Evolutionary conservation across 1,140 invertebrate species (phyloP).

Genomic region (Metaphire vulgaris): DNA sequence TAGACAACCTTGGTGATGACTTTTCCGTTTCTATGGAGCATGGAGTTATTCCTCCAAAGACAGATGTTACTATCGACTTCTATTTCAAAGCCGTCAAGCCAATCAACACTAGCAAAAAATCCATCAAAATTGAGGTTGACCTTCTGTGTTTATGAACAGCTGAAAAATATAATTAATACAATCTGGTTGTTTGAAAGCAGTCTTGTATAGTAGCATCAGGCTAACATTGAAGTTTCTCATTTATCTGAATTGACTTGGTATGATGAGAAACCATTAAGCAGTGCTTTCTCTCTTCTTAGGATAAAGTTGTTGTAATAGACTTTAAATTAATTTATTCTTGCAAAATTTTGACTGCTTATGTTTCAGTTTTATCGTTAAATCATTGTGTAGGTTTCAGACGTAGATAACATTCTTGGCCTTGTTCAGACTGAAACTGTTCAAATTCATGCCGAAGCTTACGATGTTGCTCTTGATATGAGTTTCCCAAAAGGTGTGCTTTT

Average conservation of each 20-base stretch:
- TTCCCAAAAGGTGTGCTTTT: slow-evolving; percentile 53
- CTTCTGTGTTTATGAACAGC: too few species aligned
- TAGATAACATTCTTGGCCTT: slow-evolving; percentile 46
- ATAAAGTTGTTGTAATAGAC: too few species aligned
- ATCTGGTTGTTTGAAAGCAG: too few species aligned
- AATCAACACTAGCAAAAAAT: slow-evolving; percentile 44
- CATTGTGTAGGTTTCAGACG: slow-evolving; percentile 43
- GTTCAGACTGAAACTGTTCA: slow-evolving; percentile 45
- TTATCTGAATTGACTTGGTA: too few species aligned
- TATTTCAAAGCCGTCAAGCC: slow-evolving; percentile 52
- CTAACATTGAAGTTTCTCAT: too few species aligned
- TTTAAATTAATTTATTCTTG: too few species aligned
- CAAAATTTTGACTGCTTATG: too few species aligned
- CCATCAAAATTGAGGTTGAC: slow-evolving; percentile 46
- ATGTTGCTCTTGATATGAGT: slow-evolving; percentile 53
- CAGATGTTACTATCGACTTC: slow-evolving; percentile 46
- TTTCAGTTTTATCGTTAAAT: background rate
- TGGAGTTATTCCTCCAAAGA: slow-evolving; percentile 47
- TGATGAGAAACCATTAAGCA: too few species aligned
- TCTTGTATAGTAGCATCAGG: too few species aligned
- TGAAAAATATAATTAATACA: too few species aligned
- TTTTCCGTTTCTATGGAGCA: slow-evolving; percentile 48
- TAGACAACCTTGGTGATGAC: slow-evolving; percentile 52
- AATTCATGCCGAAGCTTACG: slow-evolving; percentile 51
- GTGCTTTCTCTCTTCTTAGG: too few species aligned